Evolutionary conservation across 2,113 vertebrate species (phyloP), one percentile per base, ranked within the genome.

Genomic region (Ictalurus furcatus): DNA sequence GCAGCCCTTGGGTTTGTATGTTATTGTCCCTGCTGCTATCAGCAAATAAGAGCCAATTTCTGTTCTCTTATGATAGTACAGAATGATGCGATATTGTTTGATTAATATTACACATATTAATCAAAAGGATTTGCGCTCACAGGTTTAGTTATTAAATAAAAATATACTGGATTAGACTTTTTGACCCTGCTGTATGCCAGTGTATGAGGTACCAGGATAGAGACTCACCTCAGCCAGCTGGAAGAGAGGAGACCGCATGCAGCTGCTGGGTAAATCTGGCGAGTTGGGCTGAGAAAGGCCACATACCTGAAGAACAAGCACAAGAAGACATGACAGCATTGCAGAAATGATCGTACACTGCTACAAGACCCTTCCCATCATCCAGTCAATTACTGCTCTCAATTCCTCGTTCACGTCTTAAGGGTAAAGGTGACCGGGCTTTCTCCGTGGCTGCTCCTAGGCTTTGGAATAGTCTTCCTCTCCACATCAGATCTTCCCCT

Each of bases 171-270:
- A 80, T 56, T 30, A 30, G 14, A 79, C 23, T 23, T 44, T 23
- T 76, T 76, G 37, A 76, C 37, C 73, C 52, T 56, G 21, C 30
- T 82, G 30, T 82, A 58, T 8, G 28, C 5, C 44, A 37, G 73
- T 48, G 74, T 52, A 25, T 19, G 40, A 78, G 23, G 74, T 48
- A 48, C 1, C 19, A 28, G 40, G 13, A 56, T 69, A 86, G 52
- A 87, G 87, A 90, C 93, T 88, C 96, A 97, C 97, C 97, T 98
- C 97, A 90, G 97, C 96, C 92, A 96, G 91, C 81, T 97, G 95
- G 93, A 97, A 97, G 90, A 97, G 94, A 85, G 96, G 96, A 37
- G 96, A 96, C 91, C 96, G 95, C 90, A 96, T 96, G 94, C 95
- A 97, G 92, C 94, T 96, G 92, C 96, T 97, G 90, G 95, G 91